Evolutionary conservation across 2,113 vertebrate genomes (phyloP), one percentile per base, ranked within the genome.

Genomic region (Rhineura floridana): DNA sequence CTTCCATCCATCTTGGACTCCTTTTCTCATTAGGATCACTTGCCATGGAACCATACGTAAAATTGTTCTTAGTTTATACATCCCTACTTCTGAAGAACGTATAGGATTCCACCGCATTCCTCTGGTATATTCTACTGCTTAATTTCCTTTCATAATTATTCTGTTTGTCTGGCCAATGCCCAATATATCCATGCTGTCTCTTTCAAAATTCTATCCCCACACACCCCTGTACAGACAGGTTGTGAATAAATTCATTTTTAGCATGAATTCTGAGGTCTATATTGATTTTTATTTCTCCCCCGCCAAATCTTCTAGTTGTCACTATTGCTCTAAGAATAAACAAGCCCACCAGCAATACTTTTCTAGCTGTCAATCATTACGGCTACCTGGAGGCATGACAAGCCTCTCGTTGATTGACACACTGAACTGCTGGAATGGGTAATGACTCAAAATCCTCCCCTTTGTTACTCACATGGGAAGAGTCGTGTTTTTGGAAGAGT

Each of bases 311-410:
- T 80, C 91, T 85, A 62, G 83, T 85, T 91, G 87, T 93, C 91
- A 89, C 88, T 87, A 88, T 62, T 73, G 4, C 86, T 78, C 91
- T 76, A 91, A 93, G 94, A 93, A 93, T 91, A 92, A 90, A 39
- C 9, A 84, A 84, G 67, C 13, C 87, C 82, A 75, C 73, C 46
- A 92, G 81, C 70, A 87, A 23, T 86, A 23, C 23, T 83, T 91
- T 92, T 88, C 67, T 28, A 90, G 81, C 36, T 92, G 90, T 28
- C 91, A 83, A 65, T 59, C 15, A 92, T 65, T 78, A 83, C 2
- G 62, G 75, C 10, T 81, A 48, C 65, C 84, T 73, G 81, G 13
- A 86, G 88, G 85, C 69, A 90, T 89, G 87, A 1, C 44, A 79
- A 62, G 3, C 25, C 87, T 28, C 17, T 25, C n/a, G 52, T 81